Base-by-base conservation (phyloP, 2,888 invertebrate genomes). In the Nomada hirtipes region DNA sequence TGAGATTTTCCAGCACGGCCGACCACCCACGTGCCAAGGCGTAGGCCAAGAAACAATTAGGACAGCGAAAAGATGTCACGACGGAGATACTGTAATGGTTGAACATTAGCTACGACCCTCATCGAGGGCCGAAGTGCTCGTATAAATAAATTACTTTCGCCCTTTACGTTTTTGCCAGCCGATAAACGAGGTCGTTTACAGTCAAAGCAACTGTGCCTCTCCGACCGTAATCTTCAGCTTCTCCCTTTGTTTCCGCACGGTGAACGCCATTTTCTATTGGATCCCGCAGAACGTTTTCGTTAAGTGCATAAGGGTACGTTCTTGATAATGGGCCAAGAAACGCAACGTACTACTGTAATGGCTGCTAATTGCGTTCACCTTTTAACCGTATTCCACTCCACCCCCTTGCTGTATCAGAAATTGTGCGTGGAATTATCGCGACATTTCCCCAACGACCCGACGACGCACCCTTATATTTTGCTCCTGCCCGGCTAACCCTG, bases 71-170 rank as follows among this genome's bases (percentile, higher is more conserved):
- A 79, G 78, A 78, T 83, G 67, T 67, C 79, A 82, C 76, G 36
- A 47, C 11, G n/a, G 52, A 68, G 59, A 68, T 60, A 83, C n/a
- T 64, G 61, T 78, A 83, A 80, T 77, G 44, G 78, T 69, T 26
- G 68, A 55, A 63, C 78, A 78, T 89, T 82, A 83, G 76, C 53
- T 70, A 53, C 64, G 60, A 72, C 50, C 50, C 59, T 65, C 67
- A 26, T 44, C 44, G 18, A 72, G 69, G 50, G 63, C 18, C 50
- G 44, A 60, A 77, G 47, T 59, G 57, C 69, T 72, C 68, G 53
- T 82, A 80, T 84, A 85, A 85, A 89, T 86, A 85, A 89, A 89
- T 76, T 80, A 88, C 77, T 64, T 78, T 81, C 55, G 50, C 71
- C 73, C 74, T 79, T 80, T 79, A 71, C 83, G 68, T 71, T 74